Base-by-base conservation (phyloP, 2,113 vertebrate species). In the Trogon melanurus region DNA sequence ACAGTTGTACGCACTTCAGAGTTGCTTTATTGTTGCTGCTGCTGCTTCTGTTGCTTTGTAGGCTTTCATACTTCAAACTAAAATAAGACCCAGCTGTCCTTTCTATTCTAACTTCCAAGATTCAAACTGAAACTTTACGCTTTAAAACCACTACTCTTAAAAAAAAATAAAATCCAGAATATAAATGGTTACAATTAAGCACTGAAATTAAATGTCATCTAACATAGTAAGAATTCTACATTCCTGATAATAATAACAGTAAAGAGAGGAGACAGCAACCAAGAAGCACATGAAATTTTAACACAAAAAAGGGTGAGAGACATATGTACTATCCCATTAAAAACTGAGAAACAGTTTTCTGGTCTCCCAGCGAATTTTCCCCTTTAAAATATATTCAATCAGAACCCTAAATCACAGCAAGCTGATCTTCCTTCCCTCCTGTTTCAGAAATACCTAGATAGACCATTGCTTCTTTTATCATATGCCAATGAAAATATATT, bases 51-150 rank as follows among this genome's bases (percentile, higher is more conserved):
- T 53, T 80, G 80, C 30, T 93, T 66, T 69, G 51, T 11, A 66
- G 62, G 51, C 65, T 85, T 96, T 67, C 60, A 56, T 50, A 67
- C 32, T 94, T 91, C 38, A 61, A 89, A 67, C 51, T 34, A 67
- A 91, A 94, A 64, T 71, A 80, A 89, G 61, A 91, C 18, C 27
- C 89, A 95, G 87, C 73, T 81, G 84, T 84, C 61, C 56, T 45
- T 84, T 71, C 84, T 74, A 58, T 78, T 87, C 87, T 81, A 45
- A 84, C 82, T 87, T 89, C 85, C 91, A 91, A 62, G 38, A 65
- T 29, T 91, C 62, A 66, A 61, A 76, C 6, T 20, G 32, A 85
- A 72, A 60, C 19, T 74, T 89, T 56, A 82, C 16, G 20, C 44
- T 82, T 91, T 78, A 67, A 64, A 92, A 78, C 45, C 36, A 60